Evolutionary conservation across 2,888 invertebrate genomes (phyloP).

Genomic region (Myopa testacea): DNA sequence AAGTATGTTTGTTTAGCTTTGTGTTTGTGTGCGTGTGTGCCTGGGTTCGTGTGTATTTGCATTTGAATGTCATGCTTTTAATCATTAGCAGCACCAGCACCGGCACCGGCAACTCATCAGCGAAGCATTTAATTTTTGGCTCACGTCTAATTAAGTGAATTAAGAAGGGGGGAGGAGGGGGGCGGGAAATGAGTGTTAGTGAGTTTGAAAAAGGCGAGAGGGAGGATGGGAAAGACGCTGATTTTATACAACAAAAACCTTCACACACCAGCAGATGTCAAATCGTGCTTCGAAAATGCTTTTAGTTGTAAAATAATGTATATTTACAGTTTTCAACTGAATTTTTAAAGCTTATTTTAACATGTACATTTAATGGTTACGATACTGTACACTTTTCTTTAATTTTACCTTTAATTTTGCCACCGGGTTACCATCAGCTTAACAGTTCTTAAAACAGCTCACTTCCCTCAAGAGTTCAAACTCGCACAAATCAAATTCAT

Average conservation of each 20-base stretch:
- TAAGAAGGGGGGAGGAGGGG: neutral
- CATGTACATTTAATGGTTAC: no score
- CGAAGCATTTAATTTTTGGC: constrained; percentile 31
- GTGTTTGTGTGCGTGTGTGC: neutral
- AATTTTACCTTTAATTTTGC: no score
- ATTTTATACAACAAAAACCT: neutral
- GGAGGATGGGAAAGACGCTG: no score
- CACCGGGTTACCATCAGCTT: no score
- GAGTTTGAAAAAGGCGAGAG: no score
- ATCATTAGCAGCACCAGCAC: neutral
- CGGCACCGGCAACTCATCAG: neutral
- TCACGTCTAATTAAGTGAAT: constrained; percentile 23
- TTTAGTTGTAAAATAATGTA: neutral
- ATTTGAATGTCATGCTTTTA: neutral
- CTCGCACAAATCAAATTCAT: neutral
- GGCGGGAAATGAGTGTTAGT: no score
- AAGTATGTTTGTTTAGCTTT: neutral
- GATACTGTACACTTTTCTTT: no score
- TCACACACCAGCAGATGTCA: neutral
- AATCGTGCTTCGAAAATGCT: no score
- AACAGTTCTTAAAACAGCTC: no score
- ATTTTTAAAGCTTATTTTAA: no score
- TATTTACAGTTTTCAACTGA: no score
- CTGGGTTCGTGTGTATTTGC: neutral
- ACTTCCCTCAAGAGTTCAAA: neutral